These are phyloP conservation scores for Phaetusa simplex DNA, from an alignment of 2,113 vertebrate species.

Conservation along the genomic window DNA sequence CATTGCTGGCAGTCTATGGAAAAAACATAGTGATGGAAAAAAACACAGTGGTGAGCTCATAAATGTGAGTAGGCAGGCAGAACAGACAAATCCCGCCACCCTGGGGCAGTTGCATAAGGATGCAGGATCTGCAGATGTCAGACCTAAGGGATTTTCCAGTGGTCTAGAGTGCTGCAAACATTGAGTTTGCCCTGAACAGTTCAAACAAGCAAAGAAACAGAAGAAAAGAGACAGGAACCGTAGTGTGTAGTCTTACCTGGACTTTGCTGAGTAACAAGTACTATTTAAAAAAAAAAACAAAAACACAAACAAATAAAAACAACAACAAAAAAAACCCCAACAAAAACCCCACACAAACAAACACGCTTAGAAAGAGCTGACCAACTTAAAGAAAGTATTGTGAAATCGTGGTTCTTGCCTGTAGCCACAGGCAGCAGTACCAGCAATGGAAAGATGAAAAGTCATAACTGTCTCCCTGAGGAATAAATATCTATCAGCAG, in stretches of 20 bases:
- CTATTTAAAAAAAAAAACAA: not conserved
- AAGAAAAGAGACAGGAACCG: not conserved
- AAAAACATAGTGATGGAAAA: not conserved
- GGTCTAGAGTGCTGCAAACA: not conserved
- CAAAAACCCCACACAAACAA: no score
- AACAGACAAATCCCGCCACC: not conserved
- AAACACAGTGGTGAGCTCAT: not conserved
- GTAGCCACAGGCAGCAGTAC: not conserved
- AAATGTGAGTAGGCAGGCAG: not conserved
- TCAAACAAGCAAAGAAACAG: not conserved
- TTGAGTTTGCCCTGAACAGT: not conserved
- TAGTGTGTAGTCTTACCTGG: not conserved
- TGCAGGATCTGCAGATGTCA: not conserved
- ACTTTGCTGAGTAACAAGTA: not conserved
- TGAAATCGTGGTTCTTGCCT: not conserved
- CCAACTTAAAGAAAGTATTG: not conserved
- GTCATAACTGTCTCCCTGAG: not conserved
- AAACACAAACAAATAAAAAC: not conserved
- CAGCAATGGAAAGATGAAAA: not conserved
- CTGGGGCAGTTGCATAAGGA: not conserved
- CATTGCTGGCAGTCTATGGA: not conserved
- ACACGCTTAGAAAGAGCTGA: not conserved
- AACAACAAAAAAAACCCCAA: not conserved
- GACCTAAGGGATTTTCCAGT: not conserved
- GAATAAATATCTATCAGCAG: not conserved